Conservation (phyloP, 1,140 invertebrate genomes). For the Lucilia cuprina region DNA sequence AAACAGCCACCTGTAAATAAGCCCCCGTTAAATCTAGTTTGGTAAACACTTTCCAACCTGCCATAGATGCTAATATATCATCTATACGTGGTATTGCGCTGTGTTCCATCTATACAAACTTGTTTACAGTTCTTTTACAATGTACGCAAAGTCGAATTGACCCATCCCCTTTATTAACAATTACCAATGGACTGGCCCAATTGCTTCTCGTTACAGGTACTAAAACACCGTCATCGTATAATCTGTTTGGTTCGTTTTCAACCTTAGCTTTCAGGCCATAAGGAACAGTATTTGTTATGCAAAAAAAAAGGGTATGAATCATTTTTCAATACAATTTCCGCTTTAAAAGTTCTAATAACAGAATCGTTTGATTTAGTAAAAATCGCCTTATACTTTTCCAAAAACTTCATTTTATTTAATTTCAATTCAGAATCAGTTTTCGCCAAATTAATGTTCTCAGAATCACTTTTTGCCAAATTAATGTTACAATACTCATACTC, state of each 20-base stretch:
- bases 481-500: not conserved
- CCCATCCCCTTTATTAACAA: slow-evolving; percentile 63
- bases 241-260: slow-evolving; percentile 45
- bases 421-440: no score
- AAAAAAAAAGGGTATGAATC: slow-evolving; percentile 43
- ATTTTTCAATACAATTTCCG: slow-evolving; percentile 42
- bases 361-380: slow-evolving; percentile 34
- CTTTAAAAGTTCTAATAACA: slow-evolving; percentile 42
- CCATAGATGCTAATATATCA: slow-evolving; percentile 53
- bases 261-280: slow-evolving; percentile 46
- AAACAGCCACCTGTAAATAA: slow-evolving; percentile 61
- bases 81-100: slow-evolving; percentile 54
- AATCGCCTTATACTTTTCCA: not conserved
- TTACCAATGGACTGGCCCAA: slow-evolving; percentile 58
- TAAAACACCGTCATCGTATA: slow-evolving; percentile 43
- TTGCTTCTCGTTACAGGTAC: slow-evolving; percentile 44
- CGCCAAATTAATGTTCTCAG: no score
- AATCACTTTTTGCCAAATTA: not conserved
- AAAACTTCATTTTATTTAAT: not conserved
- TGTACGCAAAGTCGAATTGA: slow-evolving; percentile 62
- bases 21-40: slow-evolving; percentile 57
- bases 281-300: slow-evolving; percentile 43
- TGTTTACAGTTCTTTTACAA: slow-evolving; percentile 62
- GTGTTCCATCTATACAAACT: slow-evolving; percentile 48
- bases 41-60: slow-evolving; percentile 53